phyloP scores from a whole-genome alignment of 1,140 invertebrate genomes.

The Procambarus virginalis region DNA sequence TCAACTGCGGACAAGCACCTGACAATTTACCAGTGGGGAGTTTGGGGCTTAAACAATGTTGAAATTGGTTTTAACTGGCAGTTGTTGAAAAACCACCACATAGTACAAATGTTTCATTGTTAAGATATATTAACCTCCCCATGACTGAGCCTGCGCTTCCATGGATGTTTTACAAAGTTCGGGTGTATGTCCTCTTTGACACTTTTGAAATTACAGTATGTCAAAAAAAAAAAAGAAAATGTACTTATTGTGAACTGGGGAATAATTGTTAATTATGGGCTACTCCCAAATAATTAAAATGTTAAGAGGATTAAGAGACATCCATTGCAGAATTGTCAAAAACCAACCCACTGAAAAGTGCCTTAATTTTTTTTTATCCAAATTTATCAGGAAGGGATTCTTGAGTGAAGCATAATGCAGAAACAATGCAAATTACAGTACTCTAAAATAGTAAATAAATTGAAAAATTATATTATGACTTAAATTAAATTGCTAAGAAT shows the following conservation, averaged over 20 bases:
- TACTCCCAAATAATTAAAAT: constrained; percentile 19
- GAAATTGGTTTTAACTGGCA: not conserved
- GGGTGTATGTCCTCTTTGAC: constrained; percentile 35
- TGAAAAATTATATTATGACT: not conserved
- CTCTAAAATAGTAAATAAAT: not conserved
- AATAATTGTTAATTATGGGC: constrained; percentile 1
- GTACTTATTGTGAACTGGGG: constrained; percentile 44
- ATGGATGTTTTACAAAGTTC: not conserved
- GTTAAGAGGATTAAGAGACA: constrained; percentile 10
- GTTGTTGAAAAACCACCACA: not conserved
- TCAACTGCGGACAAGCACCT: constrained; percentile 33
- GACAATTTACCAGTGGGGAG: not conserved
- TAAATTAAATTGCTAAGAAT: not conserved
- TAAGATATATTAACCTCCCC: not conserved
- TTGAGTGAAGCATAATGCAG: not conserved
- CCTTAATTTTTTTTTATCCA: constrained; percentile 14
- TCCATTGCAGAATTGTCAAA: not conserved
- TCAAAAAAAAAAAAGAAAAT: constrained; percentile 36
- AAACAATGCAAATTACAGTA: no score
- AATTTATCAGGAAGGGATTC: constrained; percentile 17
- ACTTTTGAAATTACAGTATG: not conserved
- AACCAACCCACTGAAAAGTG: constrained; percentile 51
- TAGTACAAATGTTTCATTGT: not conserved
- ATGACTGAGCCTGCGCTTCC: not conserved
- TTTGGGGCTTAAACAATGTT: not conserved